phyloP scores from a whole-genome alignment of 2,888 invertebrate species.

The Limnephilus lunatus region DNA sequence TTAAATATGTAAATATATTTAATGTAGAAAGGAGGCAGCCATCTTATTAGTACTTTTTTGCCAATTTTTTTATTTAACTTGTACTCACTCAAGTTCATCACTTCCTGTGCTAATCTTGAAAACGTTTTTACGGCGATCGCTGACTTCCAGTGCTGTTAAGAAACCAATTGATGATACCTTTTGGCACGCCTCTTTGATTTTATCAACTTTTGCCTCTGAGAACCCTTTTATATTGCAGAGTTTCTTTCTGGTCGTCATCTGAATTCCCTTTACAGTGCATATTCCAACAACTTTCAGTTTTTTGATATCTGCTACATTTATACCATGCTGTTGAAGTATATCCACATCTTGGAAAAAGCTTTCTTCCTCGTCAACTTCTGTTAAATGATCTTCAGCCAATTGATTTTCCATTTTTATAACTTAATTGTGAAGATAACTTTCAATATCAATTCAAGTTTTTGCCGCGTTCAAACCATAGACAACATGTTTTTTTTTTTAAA shows the following conservation, averaged over 20 bases:
- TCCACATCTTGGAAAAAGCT: slow-evolving; percentile 87
- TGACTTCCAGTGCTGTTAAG: slow-evolving; percentile 85
- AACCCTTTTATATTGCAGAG: slow-evolving; percentile 86
- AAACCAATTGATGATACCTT: slow-evolving; percentile 83
- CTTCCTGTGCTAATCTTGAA: slow-evolving; percentile 85
- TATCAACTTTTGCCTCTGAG: slow-evolving; percentile 86
- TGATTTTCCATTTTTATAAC: slow-evolving; percentile 72
- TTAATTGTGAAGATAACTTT: not conserved
- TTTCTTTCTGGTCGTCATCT: slow-evolving; percentile 87
- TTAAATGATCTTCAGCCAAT: slow-evolving; percentile 73
- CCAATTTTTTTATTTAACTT: not conserved
- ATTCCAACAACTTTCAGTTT: slow-evolving; percentile 86
- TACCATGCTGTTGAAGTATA: slow-evolving; percentile 79
- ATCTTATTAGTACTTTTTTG: not conserved
- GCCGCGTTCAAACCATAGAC: slow-evolving; percentile 9
- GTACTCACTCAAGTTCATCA: slow-evolving; percentile 83
- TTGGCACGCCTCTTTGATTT: slow-evolving; percentile 86
- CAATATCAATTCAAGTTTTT: slow-evolving; percentile 22
- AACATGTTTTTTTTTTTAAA: not conserved
- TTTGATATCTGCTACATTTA: slow-evolving; percentile 86
- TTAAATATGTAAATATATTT: not conserved
- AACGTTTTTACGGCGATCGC: slow-evolving; percentile 83
- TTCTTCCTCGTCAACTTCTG: slow-evolving; percentile 81
- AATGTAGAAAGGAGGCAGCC: not conserved
- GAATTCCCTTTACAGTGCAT: slow-evolving; percentile 88